These are phyloP conservation scores for Lates calcarifer DNA, from an alignment of 2,113 vertebrate species.

Conservation along the genomic window DNA sequence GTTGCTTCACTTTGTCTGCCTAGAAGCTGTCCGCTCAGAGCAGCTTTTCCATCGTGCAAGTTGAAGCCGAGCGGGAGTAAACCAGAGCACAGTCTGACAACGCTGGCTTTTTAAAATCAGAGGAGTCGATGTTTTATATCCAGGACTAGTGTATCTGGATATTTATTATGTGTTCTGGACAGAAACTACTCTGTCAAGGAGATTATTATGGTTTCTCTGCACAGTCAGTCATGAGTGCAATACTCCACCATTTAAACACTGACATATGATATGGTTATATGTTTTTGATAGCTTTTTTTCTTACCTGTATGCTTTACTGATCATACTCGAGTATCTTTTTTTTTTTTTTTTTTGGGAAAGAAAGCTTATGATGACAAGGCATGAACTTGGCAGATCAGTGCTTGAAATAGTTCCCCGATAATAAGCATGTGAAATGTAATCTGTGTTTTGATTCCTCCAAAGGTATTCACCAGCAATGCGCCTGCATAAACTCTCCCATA, in stretches of 20 bases:
- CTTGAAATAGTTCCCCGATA: constrained; percentile 75
- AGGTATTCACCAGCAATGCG: constrained; percentile 85
- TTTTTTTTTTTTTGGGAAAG: no score
- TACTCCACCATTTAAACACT: constrained; percentile 59
- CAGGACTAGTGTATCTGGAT: constrained; percentile 39
- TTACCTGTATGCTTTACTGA: constrained; percentile 50
- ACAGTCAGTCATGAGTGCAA: constrained; percentile 60
- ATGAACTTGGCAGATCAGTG: constrained; percentile 79
- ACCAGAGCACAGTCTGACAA: constrained; percentile 51
- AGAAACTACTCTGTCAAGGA: constrained; percentile 41
- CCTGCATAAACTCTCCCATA: constrained; percentile 82
- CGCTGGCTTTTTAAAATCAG: constrained; percentile 52
- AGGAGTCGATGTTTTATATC: constrained; percentile 33
- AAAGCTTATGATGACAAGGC: constrained; percentile 65
- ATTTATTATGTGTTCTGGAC: constrained; percentile 32
- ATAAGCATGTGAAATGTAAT: constrained; percentile 82
- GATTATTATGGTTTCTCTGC: constrained; percentile 57
- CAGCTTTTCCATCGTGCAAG: constrained; percentile 37
- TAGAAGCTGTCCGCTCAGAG: constrained; percentile 43
- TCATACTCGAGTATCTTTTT: constrained; percentile 60
- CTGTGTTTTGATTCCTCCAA: constrained; percentile 80
- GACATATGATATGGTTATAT: constrained; percentile 55
- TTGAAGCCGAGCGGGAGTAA: constrained; percentile 36
- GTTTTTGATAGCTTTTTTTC: constrained; percentile 36
- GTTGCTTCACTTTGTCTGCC: constrained; percentile 62